A percentile compares a stretch with the other conserved stretches of the same genome.
Evolutionary conservation across 1,140 invertebrate genomes (phyloP).

Genomic region (Mamestra configurata): DNA sequence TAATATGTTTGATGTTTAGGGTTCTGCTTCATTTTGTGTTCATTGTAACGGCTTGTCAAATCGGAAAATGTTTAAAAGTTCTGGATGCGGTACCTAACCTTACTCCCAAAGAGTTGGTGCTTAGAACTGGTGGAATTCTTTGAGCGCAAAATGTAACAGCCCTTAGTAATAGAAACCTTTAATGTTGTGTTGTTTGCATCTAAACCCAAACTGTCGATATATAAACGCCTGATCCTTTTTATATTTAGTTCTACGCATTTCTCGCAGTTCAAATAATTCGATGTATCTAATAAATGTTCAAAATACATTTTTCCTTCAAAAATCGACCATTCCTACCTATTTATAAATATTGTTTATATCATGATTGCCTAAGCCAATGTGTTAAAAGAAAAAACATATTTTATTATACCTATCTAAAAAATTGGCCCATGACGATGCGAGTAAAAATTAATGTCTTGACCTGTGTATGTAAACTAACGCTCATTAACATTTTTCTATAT

Average conservation of each 20-base stretch:
- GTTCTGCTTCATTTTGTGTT: slow-evolving; percentile 19
- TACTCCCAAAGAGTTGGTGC: background rate
- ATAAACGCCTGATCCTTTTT: slow-evolving; percentile 28
- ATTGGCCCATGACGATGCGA: slow-evolving; percentile 36
- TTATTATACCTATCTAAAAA: slow-evolving; percentile 26
- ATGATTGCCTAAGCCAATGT: slow-evolving; percentile 29
- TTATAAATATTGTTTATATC: slow-evolving; percentile 39
- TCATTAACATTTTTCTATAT: slow-evolving; percentile 53
- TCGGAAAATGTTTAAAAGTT: background rate
- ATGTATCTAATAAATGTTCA: background rate
- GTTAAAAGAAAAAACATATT: slow-evolving; percentile 39
- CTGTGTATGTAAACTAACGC: slow-evolving; percentile 43
- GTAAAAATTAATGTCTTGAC: slow-evolving; percentile 32
- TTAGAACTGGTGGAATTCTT: background rate
- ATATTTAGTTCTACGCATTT: slow-evolving; percentile 22
- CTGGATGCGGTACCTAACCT: background rate
- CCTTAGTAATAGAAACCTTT: slow-evolving; percentile 33
- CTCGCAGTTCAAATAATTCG: background rate
- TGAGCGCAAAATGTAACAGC: slow-evolving; percentile 9
- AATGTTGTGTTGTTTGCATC: slow-evolving; percentile 25
- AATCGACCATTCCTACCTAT: background rate
- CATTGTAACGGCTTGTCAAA: background rate
- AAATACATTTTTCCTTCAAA: slow-evolving; percentile 1
- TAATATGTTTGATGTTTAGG: slow-evolving; percentile 39
- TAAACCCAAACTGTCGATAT: slow-evolving; percentile 41